These are phyloP conservation scores for Drosophila pseudotalamancana DNA, from an alignment of 2,888 invertebrate genomes.

Conservation along the genomic window DNA sequence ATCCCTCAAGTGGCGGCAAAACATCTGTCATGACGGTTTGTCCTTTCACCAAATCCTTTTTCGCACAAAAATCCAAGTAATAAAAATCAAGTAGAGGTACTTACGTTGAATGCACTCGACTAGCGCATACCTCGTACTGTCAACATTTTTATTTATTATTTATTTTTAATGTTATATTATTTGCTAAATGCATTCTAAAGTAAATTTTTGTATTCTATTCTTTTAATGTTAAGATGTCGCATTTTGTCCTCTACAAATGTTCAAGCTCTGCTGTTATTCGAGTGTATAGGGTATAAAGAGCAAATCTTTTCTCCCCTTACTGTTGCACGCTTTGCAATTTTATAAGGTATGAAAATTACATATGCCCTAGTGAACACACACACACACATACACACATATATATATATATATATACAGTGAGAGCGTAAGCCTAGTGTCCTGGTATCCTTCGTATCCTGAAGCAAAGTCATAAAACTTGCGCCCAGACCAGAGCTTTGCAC, in stretches of 20 bases:
- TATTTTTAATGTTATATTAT: no score
- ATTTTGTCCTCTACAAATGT: background rate
- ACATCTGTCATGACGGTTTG: slow-evolving; percentile 56
- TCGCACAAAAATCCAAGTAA: slow-evolving; percentile 30
- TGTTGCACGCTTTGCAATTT: slow-evolving; percentile 34
- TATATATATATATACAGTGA: background rate
- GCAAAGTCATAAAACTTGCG: slow-evolving; percentile 51
- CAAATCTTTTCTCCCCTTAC: slow-evolving; percentile 18
- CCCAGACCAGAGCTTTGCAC: slow-evolving; percentile 23
- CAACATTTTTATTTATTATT: background rate
- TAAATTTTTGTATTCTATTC: no score
- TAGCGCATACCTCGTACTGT: background rate
- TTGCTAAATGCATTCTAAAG: no score
- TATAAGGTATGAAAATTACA: slow-evolving; percentile 67
- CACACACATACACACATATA: background rate
- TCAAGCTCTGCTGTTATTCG: background rate
- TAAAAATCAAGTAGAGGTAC: slow-evolving; percentile 4
- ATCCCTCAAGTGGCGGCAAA: slow-evolving; percentile 47
- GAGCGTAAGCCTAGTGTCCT: slow-evolving; percentile 1
- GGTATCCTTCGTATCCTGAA: slow-evolving; percentile 17
- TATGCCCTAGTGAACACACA: slow-evolving; percentile 18
- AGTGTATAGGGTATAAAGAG: background rate
- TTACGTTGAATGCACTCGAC: no score
- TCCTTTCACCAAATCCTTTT: slow-evolving; percentile 37
- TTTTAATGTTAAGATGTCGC: background rate